Evolutionary conservation across 2,113 vertebrate species (phyloP).

Genomic region (Caracal caracal): DNA sequence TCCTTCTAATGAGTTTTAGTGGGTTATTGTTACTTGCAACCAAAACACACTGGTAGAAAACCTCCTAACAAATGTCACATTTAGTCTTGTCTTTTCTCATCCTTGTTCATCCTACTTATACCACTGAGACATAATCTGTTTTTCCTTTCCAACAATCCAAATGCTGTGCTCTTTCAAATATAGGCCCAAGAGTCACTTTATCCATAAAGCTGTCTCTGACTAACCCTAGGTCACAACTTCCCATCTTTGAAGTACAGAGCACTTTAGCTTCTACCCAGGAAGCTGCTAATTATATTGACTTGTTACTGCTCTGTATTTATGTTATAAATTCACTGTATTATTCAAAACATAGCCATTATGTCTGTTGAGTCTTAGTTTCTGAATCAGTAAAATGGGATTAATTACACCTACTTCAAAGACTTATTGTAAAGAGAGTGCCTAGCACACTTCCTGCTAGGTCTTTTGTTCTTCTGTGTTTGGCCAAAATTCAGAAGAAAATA

Average conservation of each 20-base stretch:
- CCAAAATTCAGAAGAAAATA: constrained; percentile 24
- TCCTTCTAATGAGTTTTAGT: not conserved
- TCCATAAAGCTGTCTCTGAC: constrained; percentile 38
- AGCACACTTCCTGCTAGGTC: not conserved
- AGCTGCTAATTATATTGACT: constrained; percentile 39
- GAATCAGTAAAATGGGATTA: constrained; percentile 62
- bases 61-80: not conserved
- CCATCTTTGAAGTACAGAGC: constrained; percentile 42
- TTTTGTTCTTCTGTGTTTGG: not conserved
- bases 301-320: constrained; percentile 54
- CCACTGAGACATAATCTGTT: not conserved
- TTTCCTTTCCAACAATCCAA: constrained; percentile 30
- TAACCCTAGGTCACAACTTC: constrained; percentile 30
- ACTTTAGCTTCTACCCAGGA: constrained; percentile 13
- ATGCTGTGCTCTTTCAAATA: not conserved
- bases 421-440: constrained; percentile 13
- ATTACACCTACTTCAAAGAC: constrained; percentile 56
- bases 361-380: constrained; percentile 48
- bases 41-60: not conserved
- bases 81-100: constrained; percentile 13
- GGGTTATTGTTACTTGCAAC: not conserved
- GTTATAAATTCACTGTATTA: constrained; percentile 42
- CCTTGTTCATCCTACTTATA: constrained; percentile 1
- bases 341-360: not conserved
- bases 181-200: constrained; percentile 6